A percentile compares a stretch with the other conserved stretches of the same genome.
phyloP scores from a whole-genome alignment of 2,797 vertebrate genomes.

The Coccyzus lansbergi region DNA sequence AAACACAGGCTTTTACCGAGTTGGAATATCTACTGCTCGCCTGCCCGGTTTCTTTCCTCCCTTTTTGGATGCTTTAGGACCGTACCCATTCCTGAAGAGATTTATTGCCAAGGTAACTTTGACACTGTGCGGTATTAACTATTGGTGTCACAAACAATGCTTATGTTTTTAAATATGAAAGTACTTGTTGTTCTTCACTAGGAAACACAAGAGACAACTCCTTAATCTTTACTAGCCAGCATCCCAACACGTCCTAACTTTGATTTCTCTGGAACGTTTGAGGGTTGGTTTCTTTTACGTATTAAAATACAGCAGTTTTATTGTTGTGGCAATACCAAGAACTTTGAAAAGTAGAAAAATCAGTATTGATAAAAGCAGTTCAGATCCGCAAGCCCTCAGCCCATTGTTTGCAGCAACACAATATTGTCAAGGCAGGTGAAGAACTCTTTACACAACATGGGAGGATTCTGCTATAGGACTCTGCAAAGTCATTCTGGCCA shows the following conservation, averaged over 20 bases:
- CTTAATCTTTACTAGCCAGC: neutral
- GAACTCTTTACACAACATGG: neutral
- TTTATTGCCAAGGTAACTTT: slow-evolving; percentile 77
- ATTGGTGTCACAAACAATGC: neutral
- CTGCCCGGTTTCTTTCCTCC: slow-evolving; percentile 74
- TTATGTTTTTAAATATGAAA: neutral
- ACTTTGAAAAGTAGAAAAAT: neutral
- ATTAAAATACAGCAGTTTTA: neutral
- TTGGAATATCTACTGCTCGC: slow-evolving; percentile 76
- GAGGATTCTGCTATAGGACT: neutral
- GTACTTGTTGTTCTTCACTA: neutral
- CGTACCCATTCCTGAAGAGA: slow-evolving; percentile 77
- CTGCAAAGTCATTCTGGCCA: neutral
- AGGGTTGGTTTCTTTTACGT: neutral
- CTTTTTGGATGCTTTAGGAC: slow-evolving; percentile 80
- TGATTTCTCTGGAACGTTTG: neutral
- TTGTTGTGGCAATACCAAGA: neutral
- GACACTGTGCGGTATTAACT: neutral
- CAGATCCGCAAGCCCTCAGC: neutral
- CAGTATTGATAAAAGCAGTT: neutral
- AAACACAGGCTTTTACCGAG: slow-evolving; percentile 74
- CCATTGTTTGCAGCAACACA: neutral
- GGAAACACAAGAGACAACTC: neutral
- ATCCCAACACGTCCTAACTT: neutral
- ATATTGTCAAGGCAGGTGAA: neutral